phyloP scores from a whole-genome alignment of 2,797 vertebrate species.

The Falco concolor region DNA sequence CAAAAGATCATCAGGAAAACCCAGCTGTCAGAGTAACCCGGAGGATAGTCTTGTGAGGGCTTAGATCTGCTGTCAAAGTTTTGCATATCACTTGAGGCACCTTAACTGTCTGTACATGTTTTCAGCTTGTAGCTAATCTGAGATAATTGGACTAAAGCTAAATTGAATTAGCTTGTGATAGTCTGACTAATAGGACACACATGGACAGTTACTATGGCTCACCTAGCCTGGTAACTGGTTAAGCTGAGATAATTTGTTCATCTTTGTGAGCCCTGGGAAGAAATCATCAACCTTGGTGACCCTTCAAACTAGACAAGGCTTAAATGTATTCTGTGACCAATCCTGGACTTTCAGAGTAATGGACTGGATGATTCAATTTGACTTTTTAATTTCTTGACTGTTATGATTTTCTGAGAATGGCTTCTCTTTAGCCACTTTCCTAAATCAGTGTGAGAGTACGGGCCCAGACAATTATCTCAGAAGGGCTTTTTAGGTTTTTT shows the following conservation, averaged over 20 bases:
- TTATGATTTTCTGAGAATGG: background rate
- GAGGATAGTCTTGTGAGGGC: background rate
- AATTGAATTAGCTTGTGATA: background rate
- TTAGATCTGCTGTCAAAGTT: background rate
- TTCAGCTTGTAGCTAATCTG: background rate
- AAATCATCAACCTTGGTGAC: background rate
- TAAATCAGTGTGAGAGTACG: background rate
- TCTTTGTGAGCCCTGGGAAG: background rate
- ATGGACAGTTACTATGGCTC: background rate
- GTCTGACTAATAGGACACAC: background rate
- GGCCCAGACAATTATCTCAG: background rate
- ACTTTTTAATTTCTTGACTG: background rate
- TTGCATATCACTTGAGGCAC: background rate
- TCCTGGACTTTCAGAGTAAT: background rate
- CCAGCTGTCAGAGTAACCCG: background rate
- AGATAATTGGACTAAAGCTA: conserved; percentile 8
- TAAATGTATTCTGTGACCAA: background rate
- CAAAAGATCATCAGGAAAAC: background rate
- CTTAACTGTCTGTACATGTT: background rate
- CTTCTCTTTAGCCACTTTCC: background rate
- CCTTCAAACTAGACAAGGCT: background rate
- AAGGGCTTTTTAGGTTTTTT: background rate
- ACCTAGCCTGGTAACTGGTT: background rate
- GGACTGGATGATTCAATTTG: background rate
- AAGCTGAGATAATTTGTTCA: background rate